Evolutionary conservation across 2,888 invertebrate species (phyloP).

Genomic region (Melikaiella ostensackeni): DNA sequence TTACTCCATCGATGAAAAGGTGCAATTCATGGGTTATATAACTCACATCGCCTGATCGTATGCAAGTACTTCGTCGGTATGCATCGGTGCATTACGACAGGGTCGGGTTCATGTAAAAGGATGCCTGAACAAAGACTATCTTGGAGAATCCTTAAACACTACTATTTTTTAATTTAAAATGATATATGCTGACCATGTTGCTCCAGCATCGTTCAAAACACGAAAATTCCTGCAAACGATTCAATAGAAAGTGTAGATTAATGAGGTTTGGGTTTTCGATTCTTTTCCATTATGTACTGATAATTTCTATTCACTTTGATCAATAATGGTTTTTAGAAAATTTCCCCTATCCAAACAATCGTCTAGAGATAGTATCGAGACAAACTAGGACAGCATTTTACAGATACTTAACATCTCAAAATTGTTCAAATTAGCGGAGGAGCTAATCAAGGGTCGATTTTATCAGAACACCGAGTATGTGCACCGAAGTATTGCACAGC

Average conservation of each 20-base stretch:
- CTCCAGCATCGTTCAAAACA: neutral
- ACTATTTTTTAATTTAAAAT: slow-evolving; percentile 27
- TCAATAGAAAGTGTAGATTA: neutral
- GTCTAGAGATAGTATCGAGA: no score
- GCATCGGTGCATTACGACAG: slow-evolving; percentile 26
- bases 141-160: slow-evolving; percentile 20
- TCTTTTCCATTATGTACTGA: no score
- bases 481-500: slow-evolving; percentile 49
- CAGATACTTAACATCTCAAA: neutral
- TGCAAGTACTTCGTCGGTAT: slow-evolving; percentile 31
- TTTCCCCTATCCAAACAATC: no score
- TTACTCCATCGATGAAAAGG: slow-evolving; percentile 14
- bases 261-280: no score
- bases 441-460: neutral
- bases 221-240: neutral
- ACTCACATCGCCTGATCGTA: slow-evolving; percentile 9
- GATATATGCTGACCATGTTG: slow-evolving; percentile 1
- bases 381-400: no score
- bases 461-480: slow-evolving; percentile 41
- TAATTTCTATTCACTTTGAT: no score
- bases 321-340: no score
- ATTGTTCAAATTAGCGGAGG: neutral
- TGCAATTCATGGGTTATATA: slow-evolving; percentile 11
- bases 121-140: neutral
- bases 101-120: slow-evolving; percentile 7